These are phyloP conservation scores for Drosophila subpulchrella DNA, from an alignment of 1,140 invertebrate species.

Conservation along the genomic window DNA sequence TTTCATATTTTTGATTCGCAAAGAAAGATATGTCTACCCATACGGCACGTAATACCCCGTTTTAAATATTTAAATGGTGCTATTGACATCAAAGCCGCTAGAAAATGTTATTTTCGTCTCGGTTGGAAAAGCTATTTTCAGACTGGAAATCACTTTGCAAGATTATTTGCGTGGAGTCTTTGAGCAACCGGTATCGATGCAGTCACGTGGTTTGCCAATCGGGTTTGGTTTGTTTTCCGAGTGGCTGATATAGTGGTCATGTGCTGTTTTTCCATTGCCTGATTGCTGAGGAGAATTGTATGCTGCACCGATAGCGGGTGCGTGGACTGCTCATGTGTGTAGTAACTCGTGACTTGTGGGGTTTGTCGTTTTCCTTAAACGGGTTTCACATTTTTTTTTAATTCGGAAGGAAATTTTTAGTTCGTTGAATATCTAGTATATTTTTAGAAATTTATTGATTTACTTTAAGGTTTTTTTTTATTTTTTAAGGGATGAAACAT, in stretches of 20 bases:
- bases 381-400: background rate
- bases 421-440: background rate
- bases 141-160: slow-evolving; percentile 42
- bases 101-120: slow-evolving; percentile 46
- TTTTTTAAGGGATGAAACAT: too few species aligned
- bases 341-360: slow-evolving; percentile 16
- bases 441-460: too few species aligned
- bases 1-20: background rate
- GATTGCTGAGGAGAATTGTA: slow-evolving; percentile 28
- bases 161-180: slow-evolving; percentile 23
- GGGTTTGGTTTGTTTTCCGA: slow-evolving; percentile 53
- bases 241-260: slow-evolving; percentile 42
- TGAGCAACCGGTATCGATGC: slow-evolving; percentile 40
- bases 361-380: slow-evolving; percentile 18
- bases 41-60: background rate
- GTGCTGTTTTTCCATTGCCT: slow-evolving; percentile 46
- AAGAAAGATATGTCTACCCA: too few species aligned
- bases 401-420: background rate
- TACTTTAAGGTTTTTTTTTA: too few species aligned
- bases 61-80: slow-evolving; percentile 15
- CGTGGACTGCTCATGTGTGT: background rate
- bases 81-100: slow-evolving; percentile 23
- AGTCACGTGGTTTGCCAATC: slow-evolving; percentile 50
- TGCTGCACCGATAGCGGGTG: slow-evolving; percentile 16
- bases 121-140: slow-evolving; percentile 39